Base-by-base conservation (phyloP, 2,797 vertebrate genomes). In the Takifugu ocellatus region DNA sequence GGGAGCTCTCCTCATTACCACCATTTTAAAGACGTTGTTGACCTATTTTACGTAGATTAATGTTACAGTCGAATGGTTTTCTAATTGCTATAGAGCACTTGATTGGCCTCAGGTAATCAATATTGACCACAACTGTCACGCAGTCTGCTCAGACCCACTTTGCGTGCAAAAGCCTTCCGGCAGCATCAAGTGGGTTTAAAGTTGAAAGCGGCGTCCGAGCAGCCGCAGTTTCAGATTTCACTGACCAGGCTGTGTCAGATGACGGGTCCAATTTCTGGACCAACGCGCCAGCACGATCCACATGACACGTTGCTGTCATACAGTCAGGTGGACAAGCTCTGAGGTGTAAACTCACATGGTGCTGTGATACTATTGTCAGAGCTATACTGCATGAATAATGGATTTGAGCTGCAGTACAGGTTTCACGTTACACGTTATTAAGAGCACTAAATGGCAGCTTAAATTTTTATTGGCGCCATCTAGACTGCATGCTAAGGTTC, bases 201-300 rank as follows among this genome's bases (percentile, higher is more conserved):
- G 66, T 57, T 75, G 51, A 83, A 72, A 78, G 69, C 12, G 12
- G 31, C 61, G 57, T 66, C 62, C 5, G 1, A 54, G 52, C 69
- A 75, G 67, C 68, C 72, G 60, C 39, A 49, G 76, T 66, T 71
- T 88, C 68, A 56, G 54, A 87, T 91, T 89, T 89, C 86, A 78
- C 72, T 81, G 78, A 59, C 63, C 45, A 47, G 59, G 61, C 64
- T 78, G 75, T 82, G 84, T 88, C 75, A 68, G 65, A 69, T 87
- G 73, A 83, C 79, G 43, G 79, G 83, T 75, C 86, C 66, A 69
- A 66, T 85, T 81, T 82, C 72, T 72, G 51, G 48, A 66, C 50
- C 63, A 2, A 39, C 44, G 49, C 58, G 45, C 64, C 31, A 48
- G 31, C 14, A 21, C 58, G 72, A 39, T 54, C 61, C 83, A 87